These are phyloP conservation scores for Sebastes matsubarae DNA, from an alignment of 2,797 vertebrate genomes.

Conservation along the genomic window DNA sequence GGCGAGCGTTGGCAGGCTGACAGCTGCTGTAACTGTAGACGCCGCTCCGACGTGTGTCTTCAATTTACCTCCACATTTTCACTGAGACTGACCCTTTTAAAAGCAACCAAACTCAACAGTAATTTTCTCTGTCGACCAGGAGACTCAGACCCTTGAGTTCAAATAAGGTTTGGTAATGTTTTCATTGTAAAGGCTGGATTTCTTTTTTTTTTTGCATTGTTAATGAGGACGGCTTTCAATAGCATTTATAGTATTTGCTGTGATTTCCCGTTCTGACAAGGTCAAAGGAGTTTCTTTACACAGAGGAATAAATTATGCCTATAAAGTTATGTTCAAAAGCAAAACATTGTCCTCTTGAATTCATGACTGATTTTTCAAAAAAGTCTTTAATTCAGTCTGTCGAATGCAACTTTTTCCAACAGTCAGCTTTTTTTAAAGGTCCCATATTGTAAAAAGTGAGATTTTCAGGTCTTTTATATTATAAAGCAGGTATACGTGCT, in stretches of 20 bases:
- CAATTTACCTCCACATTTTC: conserved; percentile 23
- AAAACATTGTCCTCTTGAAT: not conserved
- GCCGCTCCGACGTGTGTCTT: conserved; percentile 28
- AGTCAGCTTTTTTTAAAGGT: not conserved
- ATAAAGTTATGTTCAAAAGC: not conserved
- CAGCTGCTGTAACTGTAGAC: conserved; percentile 40
- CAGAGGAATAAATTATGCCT: not conserved
- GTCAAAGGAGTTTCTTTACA: not conserved
- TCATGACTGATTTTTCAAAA: not conserved
- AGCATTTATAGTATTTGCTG: not conserved
- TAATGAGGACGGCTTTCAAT: not conserved
- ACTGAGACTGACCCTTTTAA: not conserved
- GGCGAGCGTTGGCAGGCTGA: conserved; percentile 1
- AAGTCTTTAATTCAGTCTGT: not conserved
- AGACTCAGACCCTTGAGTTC: not conserved
- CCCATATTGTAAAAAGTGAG: too few relatives aligned
- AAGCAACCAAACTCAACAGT: not conserved
- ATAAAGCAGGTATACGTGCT: too few relatives aligned
- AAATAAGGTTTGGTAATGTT: not conserved
- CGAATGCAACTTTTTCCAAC: not conserved
- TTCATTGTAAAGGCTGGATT: not conserved
- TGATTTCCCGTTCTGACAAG: not conserved
- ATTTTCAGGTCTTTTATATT: too few relatives aligned
- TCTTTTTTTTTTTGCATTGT: not conserved
- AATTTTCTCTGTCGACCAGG: not conserved